Base-by-base conservation (phyloP, 2,888 invertebrate species). In the Onchidella celtica region DNA sequence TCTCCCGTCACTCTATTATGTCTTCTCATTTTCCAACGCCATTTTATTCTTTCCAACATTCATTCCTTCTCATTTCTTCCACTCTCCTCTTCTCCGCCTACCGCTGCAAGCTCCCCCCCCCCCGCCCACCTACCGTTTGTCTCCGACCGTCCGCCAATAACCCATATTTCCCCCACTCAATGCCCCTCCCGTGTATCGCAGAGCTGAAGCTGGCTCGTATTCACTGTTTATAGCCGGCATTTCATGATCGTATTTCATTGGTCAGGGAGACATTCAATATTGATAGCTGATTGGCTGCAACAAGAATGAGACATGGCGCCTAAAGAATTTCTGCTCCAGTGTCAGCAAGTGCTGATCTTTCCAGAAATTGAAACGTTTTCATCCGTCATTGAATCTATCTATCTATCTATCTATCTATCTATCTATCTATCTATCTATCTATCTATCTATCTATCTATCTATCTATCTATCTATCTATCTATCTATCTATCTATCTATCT, bases 1-100 rank as follows among this genome's bases (percentile, higher is more conserved):
- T n/a, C n/a, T n/a, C n/a, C 61, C n/a, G 11, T 69, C 69, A 36
- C 69, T 69, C 69, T 73, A 29, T 73, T 59, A 59, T 34, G 57
- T 59, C 32, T 29, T 9, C 72, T 57, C 59, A 1, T 55, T 59
- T n/a, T 73, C 73, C 17, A 27, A 61, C 4, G 9, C 61, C 6
- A 61, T 14, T 61, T 14, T 61, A 24, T 6, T 61, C 27, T n/a
- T 61, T 61, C 27, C n/a, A 61, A 61, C 4, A 21, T 6, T 21
- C 61, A 61, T 61, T 61, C n/a, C 27, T 34, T n/a, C 40, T 40
- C 38, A 6, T 29, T 38, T 32, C 9, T 47, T 17, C 29, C 63
- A 36, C 57, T 40, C 11, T 40, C 66, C 9, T 47, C 47, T 47
- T 47, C 17, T 47, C 29, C 9, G 2, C 36, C 68, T 66, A 3